Conservation (phyloP, 2,888 invertebrate genomes). For the Empis stercorea region DNA sequence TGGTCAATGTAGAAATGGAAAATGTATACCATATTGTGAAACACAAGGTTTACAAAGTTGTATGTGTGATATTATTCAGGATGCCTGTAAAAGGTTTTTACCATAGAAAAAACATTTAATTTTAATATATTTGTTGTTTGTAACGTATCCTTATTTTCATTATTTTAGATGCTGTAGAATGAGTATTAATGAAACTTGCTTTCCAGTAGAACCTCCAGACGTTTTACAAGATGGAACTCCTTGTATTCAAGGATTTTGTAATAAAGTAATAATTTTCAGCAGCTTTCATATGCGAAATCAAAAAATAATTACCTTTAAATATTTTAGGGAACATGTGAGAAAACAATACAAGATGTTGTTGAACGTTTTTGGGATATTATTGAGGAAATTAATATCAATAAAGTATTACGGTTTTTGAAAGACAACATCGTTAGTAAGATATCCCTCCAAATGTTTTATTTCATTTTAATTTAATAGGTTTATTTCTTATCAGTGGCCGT, state of each 20-base stretch:
- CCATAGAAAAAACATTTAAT: too few relatives aligned
- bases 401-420: constrained; percentile 73
- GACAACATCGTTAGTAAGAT: constrained; percentile 82
- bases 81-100: constrained; percentile 70
- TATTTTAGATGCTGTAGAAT: constrained; percentile 63
- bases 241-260: constrained; percentile 94
- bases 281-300: too few relatives aligned
- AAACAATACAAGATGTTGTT: constrained; percentile 88
- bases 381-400: constrained; percentile 90
- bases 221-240: constrained; percentile 87
- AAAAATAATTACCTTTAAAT: not conserved
- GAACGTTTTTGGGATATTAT: constrained; percentile 96
- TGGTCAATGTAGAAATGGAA: constrained; percentile 81
- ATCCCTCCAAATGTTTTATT: not conserved
- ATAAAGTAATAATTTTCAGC: constrained; percentile 48
- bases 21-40: constrained; percentile 90
- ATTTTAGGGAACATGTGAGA: constrained; percentile 78
- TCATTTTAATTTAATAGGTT: not conserved
- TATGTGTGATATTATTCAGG: constrained; percentile 88
- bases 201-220: constrained; percentile 77
- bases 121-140: not conserved
- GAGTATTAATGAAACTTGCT: constrained; percentile 82
- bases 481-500: constrained; percentile 42
- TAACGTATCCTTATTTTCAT: too few relatives aligned
- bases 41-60: constrained; percentile 86